Percentiles rank a stretch among this genome's conserved stretches.
Evolutionary conservation across 2,797 vertebrate genomes (phyloP).

Genomic region (Lacerta bilineata): DNA sequence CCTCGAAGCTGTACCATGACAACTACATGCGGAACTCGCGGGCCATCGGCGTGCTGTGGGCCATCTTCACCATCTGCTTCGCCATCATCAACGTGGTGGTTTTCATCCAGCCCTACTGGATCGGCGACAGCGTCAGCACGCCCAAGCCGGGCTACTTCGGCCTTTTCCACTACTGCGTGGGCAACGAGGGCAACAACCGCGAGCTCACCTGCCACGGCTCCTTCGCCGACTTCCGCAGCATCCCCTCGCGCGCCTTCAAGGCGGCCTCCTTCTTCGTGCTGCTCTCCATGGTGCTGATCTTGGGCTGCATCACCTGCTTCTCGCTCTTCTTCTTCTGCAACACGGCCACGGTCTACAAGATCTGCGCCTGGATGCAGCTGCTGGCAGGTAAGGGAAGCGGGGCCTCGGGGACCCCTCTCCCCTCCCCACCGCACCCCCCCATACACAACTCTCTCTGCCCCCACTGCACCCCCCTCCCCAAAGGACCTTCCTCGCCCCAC

Average conservation of each 20-base stretch:
- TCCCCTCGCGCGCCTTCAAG: constrained; percentile 95
- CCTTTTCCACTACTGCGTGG: constrained; percentile 96
- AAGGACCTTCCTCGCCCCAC: no score
- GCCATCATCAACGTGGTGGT: constrained; percentile 98
- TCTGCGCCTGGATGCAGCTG: constrained; percentile 99
- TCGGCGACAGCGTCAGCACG: constrained; percentile 96
- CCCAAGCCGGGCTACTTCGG: constrained; percentile 95
- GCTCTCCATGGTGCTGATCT: constrained; percentile 97
- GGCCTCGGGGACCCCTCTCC: not conserved
- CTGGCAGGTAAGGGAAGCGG: constrained; percentile 87
- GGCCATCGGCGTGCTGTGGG: constrained; percentile 95
- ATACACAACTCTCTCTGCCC: not conserved
- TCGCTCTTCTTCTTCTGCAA: constrained; percentile 99
- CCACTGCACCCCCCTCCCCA: not conserved
- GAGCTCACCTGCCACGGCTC: constrained; percentile 93
- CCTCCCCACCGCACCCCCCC: not conserved
- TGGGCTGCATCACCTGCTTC: constrained; percentile 97
- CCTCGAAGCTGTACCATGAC: constrained; percentile 95
- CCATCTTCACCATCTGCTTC: constrained; percentile 98
- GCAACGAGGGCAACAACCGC: constrained; percentile 88
- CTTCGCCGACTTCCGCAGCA: constrained; percentile 95
- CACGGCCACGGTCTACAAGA: constrained; percentile 98
- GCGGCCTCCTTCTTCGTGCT: constrained; percentile 95
- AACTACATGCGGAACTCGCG: constrained; percentile 96
- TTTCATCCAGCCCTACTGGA: constrained; percentile 98